These are phyloP conservation scores for Oscheius myriophilus DNA, from an alignment of 2,888 invertebrate genomes.

Conservation along the genomic window DNA sequence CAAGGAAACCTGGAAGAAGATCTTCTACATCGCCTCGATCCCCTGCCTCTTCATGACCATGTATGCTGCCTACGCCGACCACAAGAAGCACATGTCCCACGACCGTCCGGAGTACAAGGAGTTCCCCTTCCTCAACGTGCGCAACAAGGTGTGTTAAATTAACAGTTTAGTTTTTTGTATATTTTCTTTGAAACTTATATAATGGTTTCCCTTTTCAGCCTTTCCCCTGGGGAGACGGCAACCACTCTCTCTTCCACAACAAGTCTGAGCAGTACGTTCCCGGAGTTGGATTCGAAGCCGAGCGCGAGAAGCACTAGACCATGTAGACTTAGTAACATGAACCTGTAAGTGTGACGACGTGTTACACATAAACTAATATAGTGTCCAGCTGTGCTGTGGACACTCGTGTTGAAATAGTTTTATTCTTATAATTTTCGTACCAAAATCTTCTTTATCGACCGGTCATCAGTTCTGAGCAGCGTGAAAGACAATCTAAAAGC, in stretches of 20 bases:
- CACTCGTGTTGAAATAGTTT: no score
- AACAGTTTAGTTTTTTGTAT: background rate
- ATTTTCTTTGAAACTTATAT: background rate
- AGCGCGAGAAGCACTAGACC: slow-evolving; percentile 40
- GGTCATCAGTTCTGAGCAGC: slow-evolving; percentile 13
- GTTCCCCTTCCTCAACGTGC: slow-evolving; percentile 66
- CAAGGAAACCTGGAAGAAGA: slow-evolving; percentile 65
- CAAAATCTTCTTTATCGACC: background rate
- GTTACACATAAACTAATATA: slow-evolving; percentile 3
- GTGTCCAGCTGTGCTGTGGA: background rate
- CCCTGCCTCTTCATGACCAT: slow-evolving; percentile 65
- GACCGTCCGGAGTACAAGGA: slow-evolving; percentile 64
- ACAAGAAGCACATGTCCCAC: slow-evolving; percentile 54
- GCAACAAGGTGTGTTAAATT: slow-evolving; percentile 51
- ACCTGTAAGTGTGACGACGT: slow-evolving; percentile 28
- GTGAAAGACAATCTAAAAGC: background rate
- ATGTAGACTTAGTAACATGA: slow-evolving; percentile 21
- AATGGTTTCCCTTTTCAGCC: slow-evolving; percentile 73
- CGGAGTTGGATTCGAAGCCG: slow-evolving; percentile 67
- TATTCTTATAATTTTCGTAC: no score
- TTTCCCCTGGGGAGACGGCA: slow-evolving; percentile 94
- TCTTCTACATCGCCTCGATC: slow-evolving; percentile 64
- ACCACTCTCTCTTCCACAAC: slow-evolving; percentile 87
- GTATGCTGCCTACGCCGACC: slow-evolving; percentile 59
- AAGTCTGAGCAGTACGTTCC: slow-evolving; percentile 64